Conservation (phyloP, 2,797 vertebrate species). For the Microchirus variegatus region DNA sequence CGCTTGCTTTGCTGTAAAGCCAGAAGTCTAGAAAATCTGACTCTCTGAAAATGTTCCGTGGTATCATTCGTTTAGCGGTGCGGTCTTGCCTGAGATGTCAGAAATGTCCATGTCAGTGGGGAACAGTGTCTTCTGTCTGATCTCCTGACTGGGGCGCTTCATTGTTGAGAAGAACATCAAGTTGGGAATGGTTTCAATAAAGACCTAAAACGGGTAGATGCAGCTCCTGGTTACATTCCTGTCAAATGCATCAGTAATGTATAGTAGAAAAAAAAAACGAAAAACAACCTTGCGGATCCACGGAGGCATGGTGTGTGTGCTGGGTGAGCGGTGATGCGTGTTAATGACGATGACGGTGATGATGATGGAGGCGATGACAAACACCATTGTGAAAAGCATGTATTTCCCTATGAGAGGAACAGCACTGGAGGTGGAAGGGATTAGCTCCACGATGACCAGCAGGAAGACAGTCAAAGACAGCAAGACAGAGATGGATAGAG, state of each 20-base stretch:
- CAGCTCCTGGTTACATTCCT: background rate
- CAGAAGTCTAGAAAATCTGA: too few species aligned
- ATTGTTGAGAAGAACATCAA: constrained; percentile 98
- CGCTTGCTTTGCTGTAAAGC: too few species aligned
- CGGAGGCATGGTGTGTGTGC: constrained; percentile 92
- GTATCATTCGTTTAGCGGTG: background rate
- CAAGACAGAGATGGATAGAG: constrained; percentile 95
- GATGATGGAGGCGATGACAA: constrained; percentile 95
- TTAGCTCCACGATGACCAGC: constrained; percentile 96
- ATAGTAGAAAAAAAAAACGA: background rate
- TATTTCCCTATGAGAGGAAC: constrained; percentile 98
- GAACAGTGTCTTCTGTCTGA: constrained; percentile 85
- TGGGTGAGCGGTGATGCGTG: constrained; percentile 95
- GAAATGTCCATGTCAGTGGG: constrained; percentile 94
- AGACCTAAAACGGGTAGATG: constrained; percentile 78
- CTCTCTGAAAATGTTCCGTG: too few species aligned
- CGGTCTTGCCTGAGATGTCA: constrained; percentile 85
- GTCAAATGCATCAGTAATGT: background rate
- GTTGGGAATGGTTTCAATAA: constrained; percentile 95
- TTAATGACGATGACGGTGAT: constrained; percentile 98
- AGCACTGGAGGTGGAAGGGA: constrained; percentile 95
- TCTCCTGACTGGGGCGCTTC: constrained; percentile 92
- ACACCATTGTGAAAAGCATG: constrained; percentile 99
- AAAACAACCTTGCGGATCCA: constrained; percentile 92
- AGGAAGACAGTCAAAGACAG: constrained; percentile 95